A percentile compares a stretch with the other conserved stretches of the same genome.
Conservation (phyloP, 2,113 vertebrate species). For the Triplophysa tibetana region DNA sequence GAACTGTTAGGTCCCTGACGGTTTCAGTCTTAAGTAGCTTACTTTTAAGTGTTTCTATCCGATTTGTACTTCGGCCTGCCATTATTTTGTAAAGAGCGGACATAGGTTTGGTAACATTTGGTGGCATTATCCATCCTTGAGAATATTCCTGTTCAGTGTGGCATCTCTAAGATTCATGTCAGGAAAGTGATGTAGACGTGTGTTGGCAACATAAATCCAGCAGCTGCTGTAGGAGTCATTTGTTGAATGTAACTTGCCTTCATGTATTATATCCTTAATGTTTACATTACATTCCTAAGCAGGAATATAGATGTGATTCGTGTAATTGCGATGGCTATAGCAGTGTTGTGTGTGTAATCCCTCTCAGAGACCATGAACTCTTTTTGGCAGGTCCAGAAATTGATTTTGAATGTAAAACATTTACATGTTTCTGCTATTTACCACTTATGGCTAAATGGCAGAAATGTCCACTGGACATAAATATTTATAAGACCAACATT, state of each 20-base stretch:
- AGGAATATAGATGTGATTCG: background rate
- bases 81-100: conserved; percentile 1
- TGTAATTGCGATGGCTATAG: background rate
- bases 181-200: too few species aligned
- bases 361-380: background rate
- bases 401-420: conserved; percentile 16
- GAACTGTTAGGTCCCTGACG: background rate
- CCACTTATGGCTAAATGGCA: conserved; percentile 6
- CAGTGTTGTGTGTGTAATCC: background rate
- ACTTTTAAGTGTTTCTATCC: conserved; percentile 20
- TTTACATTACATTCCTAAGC: conserved; percentile 3
- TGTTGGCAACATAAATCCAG: too few species aligned
- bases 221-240: background rate
- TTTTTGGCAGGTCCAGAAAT: conserved; percentile 2
- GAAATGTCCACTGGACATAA: conserved; percentile 14
- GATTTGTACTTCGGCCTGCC: background rate
- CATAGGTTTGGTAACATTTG: background rate
- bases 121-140: background rate
- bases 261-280: background rate
- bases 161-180: background rate
- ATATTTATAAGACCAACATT: background rate
- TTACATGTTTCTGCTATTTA: background rate
- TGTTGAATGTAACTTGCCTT: background rate
- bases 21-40: conserved; percentile 17
- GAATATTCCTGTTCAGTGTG: too few species aligned